Evolutionary conservation across 2,113 vertebrate genomes (phyloP).

Genomic region (Sander lucioperca): DNA sequence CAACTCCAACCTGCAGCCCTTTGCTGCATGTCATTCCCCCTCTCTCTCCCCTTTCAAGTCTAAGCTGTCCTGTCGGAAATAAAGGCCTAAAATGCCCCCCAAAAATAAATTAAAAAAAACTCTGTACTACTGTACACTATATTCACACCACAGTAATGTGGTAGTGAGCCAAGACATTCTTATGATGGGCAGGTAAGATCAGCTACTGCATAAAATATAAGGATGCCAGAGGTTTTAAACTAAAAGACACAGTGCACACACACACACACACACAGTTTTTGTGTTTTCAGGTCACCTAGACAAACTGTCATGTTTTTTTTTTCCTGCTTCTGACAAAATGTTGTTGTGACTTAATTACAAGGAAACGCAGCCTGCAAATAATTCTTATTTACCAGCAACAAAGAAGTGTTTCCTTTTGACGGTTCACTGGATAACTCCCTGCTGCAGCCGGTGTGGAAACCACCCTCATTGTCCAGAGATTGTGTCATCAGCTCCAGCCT

Average conservation of each 20-base stretch:
- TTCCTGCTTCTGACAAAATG: slow-evolving; percentile 31
- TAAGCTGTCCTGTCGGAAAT: no score
- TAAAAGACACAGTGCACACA: neutral
- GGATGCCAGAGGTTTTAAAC: slow-evolving; percentile 42
- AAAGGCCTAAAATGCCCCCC: no score
- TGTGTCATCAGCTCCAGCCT: slow-evolving; percentile 62
- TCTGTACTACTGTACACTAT: neutral
- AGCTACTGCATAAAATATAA: slow-evolving; percentile 21
- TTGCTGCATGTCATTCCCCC: no score
- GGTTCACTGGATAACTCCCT: slow-evolving; percentile 9
- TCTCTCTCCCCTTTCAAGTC: no score
- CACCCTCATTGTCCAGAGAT: slow-evolving; percentile 65
- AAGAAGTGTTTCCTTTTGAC: slow-evolving; percentile 61
- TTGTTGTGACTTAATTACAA: slow-evolving; percentile 43
- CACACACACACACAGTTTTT: neutral
- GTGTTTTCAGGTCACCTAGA: slow-evolving; percentile 21
- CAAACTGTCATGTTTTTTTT: slow-evolving; percentile 34
- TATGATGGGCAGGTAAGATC: slow-evolving; percentile 52
- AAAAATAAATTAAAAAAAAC: no score
- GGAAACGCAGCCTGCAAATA: slow-evolving; percentile 62
- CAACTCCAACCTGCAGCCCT: no score
- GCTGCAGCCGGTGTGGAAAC: slow-evolving; percentile 60
- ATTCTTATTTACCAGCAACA: slow-evolving; percentile 51
- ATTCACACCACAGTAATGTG: slow-evolving; percentile 18
- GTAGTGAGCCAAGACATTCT: slow-evolving; percentile 23